A percentile compares a stretch with the other conserved stretches of the same genome.
Conservation (phyloP, 1,140 invertebrate species). For the Drosophila nigrodunni region DNA sequence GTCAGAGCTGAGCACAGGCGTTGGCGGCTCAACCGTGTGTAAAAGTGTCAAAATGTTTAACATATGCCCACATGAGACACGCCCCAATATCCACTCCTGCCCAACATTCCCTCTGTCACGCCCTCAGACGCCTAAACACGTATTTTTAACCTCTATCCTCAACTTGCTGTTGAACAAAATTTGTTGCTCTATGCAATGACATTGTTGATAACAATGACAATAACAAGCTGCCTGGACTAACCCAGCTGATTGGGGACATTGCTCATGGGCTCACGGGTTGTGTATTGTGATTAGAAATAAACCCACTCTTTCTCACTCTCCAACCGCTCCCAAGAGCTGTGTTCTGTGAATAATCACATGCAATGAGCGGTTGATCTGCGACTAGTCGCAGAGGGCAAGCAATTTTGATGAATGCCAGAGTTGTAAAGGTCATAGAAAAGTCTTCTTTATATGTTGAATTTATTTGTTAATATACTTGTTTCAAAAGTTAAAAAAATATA, state of each 20-base stretch:
- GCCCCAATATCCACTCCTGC: neutral
- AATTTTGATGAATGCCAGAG: constrained; percentile 48
- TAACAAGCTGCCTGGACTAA: constrained; percentile 53
- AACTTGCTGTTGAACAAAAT: constrained; percentile 34
- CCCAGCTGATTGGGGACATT: constrained; percentile 4
- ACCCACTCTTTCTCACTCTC: neutral
- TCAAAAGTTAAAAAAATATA: no score
- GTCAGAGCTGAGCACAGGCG: constrained; percentile 61
- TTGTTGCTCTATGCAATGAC: constrained; percentile 58
- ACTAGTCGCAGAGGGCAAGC: constrained; percentile 11
- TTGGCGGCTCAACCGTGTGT: constrained; percentile 57
- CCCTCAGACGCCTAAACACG: neutral
- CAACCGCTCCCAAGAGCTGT: constrained; percentile 18
- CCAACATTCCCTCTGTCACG: neutral
- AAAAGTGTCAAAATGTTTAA: constrained; percentile 80
- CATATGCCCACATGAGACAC: constrained; percentile 76
- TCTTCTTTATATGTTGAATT: no score
- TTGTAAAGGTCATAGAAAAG: neutral
- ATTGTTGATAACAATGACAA: constrained; percentile 79
- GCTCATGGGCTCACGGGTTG: constrained; percentile 17
- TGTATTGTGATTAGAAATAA: constrained; percentile 51
- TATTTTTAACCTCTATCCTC: neutral
- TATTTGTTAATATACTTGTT: no score
- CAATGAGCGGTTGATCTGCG: constrained; percentile 57
- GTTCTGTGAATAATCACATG: constrained; percentile 53